Conservation (phyloP, 2,888 invertebrate species). For the Cantharis flavilabris region DNA sequence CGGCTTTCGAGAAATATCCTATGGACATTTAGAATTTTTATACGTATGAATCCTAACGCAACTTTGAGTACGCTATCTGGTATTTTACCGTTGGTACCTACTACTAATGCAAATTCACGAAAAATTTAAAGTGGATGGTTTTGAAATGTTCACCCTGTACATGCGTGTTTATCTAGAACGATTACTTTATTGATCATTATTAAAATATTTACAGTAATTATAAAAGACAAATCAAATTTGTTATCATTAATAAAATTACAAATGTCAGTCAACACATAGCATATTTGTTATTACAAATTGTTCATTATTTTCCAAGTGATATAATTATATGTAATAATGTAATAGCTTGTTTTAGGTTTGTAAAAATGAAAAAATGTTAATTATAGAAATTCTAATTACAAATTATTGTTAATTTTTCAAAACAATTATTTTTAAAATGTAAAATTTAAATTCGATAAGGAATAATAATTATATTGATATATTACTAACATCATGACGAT, state of each 20-base stretch:
- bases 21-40: no score
- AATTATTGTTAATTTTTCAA: not conserved
- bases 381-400: not conserved
- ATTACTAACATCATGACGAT: not conserved
- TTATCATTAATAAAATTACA: not conserved
- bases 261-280: not conserved
- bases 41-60: no score
- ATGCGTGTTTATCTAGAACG: not conserved
- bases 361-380: not conserved
- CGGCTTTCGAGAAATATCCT: no score
- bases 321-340: no score
- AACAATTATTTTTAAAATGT: not conserved
- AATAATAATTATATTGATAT: not conserved
- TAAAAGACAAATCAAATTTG: not conserved
- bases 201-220: not conserved
- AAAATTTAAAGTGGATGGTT: no score
- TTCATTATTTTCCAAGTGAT: not conserved
- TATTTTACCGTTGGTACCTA: no score
- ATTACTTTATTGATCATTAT: not conserved
- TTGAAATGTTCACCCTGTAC: not conserved
- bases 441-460: not conserved
- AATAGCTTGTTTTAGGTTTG: not conserved
- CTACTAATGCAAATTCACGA: no score
- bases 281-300: not conserved
- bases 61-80: no score